Conservation (phyloP, 2,113 vertebrate genomes). For the Peromyscus californicus region DNA sequence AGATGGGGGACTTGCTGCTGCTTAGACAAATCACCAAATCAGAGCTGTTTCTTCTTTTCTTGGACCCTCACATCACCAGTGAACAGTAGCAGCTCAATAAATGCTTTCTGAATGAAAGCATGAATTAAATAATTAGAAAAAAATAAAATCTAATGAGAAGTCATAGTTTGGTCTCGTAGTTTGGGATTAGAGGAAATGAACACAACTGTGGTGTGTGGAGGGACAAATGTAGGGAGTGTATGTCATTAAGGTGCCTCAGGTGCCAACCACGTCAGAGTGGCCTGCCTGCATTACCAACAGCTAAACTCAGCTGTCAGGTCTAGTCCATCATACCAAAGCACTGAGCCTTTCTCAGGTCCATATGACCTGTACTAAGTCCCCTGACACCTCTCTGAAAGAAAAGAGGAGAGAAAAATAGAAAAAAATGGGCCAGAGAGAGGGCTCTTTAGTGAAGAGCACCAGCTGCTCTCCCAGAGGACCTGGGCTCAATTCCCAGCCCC, state of each 20-base stretch:
- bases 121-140: constrained; percentile 10
- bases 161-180: neutral
- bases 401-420: neutral
- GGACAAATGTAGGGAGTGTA: neutral
- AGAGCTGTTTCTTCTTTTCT: constrained; percentile 1
- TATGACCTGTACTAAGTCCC: neutral
- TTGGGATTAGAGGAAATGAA: neutral
- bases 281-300: neutral
- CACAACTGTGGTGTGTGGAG: neutral
- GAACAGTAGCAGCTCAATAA: neutral
- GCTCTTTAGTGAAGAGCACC: neutral
- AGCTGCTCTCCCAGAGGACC: neutral
- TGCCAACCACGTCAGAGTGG: neutral
- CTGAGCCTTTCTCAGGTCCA: neutral
- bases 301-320: neutral
- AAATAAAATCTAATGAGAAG: neutral
- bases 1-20: neutral
- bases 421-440: neutral
- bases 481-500: neutral
- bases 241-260: neutral
- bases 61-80: neutral
- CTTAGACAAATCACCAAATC: neutral
- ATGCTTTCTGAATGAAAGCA: neutral
- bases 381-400: neutral
- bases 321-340: neutral